Evolutionary conservation across 2,888 invertebrate genomes (phyloP), one percentile per base, ranked within the genome.

Genomic region (Cyclophora albipunctata): DNA sequence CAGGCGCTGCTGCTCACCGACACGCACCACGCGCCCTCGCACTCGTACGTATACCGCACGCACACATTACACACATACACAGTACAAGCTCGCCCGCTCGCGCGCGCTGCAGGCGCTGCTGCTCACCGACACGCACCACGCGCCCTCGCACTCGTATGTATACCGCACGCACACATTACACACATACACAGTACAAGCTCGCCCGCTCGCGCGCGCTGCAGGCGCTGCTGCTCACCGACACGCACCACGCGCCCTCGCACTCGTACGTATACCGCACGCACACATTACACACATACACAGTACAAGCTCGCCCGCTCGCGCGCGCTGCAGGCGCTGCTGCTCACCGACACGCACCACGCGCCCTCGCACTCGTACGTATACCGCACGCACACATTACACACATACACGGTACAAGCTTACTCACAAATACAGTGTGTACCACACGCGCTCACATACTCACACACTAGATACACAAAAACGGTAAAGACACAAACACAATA

Each of bases 1-100:
- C 92, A 93, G 71, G 94, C 94, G 47, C 79, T 95, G 56, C 83
- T 94, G 51, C 81, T 89, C 49, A 93, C 93, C 7, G 94, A 95
- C n/a, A 66, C 89, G 91, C 62, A 91, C 81, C 51, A 63, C 66
- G 49, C 37, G 37, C 37, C 37, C 37, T 37, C 37, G 37, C 37
- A 37, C 37, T 3, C 37, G 37, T 37, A 37, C 37, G 37, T 37
- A 37, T 5, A 37, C 37, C n/a, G n/a, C n/a, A 37, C 37, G 37
- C 37, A 37, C 5, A n/a, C n/a, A n/a, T n/a, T n/a, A 37, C 37
- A 37, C 37, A 37, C 37, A 37, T 37, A 3, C 37, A 37, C 5
- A 90, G 60, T 84, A n/a, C n/a, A n/a, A 87, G 34, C 91, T 91
- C 64, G 89, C 90, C 48, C 89, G 92, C 58, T 91, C 93, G 80